A percentile compares a stretch with the other conserved stretches of the same genome.
Conservation (phyloP, 2,888 invertebrate genomes). For the Pollenia labialis region DNA sequence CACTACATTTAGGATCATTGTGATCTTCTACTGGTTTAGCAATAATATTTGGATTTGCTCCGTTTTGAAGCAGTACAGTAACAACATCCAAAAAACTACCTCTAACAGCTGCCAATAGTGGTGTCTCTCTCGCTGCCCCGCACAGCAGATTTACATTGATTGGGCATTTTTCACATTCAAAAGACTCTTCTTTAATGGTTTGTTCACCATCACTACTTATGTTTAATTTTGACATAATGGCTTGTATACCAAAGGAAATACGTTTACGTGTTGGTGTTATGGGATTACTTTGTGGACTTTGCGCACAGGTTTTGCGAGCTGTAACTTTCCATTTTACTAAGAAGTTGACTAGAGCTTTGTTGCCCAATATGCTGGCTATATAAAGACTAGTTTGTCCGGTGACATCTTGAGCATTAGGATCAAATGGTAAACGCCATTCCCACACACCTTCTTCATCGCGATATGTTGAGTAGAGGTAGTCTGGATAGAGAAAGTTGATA, state of each 20-base stretch:
- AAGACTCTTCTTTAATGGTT: conserved; percentile 80
- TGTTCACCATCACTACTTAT: conserved; percentile 86
- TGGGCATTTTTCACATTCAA: conserved; percentile 86
- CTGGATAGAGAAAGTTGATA: conserved; percentile 92
- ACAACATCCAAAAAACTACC: conserved; percentile 90
- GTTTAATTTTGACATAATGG: conserved; percentile 93
- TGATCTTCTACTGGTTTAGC: conserved; percentile 84
- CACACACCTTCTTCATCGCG: conserved; percentile 90
- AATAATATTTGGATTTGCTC: conserved; percentile 92
- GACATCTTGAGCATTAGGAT: conserved; percentile 95
- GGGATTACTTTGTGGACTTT: conserved; percentile 80
- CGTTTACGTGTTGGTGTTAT: conserved; percentile 86
- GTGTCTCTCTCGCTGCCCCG: conserved; percentile 91
- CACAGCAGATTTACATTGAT: conserved; percentile 90
- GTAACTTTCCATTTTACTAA: conserved; percentile 90
- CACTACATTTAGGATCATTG: conserved; percentile 83
- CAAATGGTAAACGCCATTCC: conserved; percentile 95
- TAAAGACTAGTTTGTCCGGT: conserved; percentile 96
- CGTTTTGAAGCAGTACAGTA: conserved; percentile 88
- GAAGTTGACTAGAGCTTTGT: conserved; percentile 90
- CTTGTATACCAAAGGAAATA: conserved; percentile 94
- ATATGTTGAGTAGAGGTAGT: conserved; percentile 87
- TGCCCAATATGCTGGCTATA: conserved; percentile 93
- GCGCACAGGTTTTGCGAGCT: conserved; percentile 82
- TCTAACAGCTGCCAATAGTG: conserved; percentile 92